Conservation (phyloP, 2,797 vertebrate species). For the Scleropages formosus region DNA sequence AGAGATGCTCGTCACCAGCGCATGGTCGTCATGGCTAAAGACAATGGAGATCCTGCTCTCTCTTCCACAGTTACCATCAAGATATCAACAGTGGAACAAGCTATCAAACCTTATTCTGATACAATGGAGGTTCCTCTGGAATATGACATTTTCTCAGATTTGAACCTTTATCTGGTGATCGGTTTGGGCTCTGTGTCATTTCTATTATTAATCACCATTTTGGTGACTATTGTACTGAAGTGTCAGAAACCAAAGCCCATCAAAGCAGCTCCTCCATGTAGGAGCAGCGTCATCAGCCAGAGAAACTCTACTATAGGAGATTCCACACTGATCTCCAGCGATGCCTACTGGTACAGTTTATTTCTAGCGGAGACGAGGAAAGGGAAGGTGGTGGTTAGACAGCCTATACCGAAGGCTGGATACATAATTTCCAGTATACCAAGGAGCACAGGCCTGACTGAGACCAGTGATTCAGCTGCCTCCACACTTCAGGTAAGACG, state of each 20-base stretch:
- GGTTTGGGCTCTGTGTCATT: conserved; percentile 45
- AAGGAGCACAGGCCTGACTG: conserved; percentile 38
- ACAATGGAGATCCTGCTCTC: conserved; percentile 50
- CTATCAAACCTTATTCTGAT: conserved; percentile 39
- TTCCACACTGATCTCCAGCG: conserved; percentile 50
- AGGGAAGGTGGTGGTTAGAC: conserved; percentile 52
- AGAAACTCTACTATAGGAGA: conserved; percentile 49
- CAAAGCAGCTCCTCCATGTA: conserved; percentile 44
- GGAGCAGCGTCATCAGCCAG: conserved; percentile 50
- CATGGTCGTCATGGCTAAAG: conserved; percentile 48
- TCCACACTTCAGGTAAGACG: conserved; percentile 41
- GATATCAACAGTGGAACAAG: conserved; percentile 47
- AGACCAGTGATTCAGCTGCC: conserved; percentile 36
- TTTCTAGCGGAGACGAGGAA: conserved; percentile 53
- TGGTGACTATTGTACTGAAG: conserved; percentile 51
- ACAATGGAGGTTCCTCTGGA: conserved; percentile 29
- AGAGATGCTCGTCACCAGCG: conserved; percentile 45
- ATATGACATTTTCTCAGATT: conserved; percentile 30
- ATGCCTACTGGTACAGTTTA: conserved; percentile 55
- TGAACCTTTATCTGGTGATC: conserved; percentile 40
- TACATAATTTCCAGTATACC: conserved; percentile 44
- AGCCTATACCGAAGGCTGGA: conserved; percentile 40
- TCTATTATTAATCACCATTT: conserved; percentile 50
- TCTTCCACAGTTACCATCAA: conserved; percentile 51
- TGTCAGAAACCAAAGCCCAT: conserved; percentile 47